Conservation (phyloP, 2,797 vertebrate species). For the Falco cherrug region DNA sequence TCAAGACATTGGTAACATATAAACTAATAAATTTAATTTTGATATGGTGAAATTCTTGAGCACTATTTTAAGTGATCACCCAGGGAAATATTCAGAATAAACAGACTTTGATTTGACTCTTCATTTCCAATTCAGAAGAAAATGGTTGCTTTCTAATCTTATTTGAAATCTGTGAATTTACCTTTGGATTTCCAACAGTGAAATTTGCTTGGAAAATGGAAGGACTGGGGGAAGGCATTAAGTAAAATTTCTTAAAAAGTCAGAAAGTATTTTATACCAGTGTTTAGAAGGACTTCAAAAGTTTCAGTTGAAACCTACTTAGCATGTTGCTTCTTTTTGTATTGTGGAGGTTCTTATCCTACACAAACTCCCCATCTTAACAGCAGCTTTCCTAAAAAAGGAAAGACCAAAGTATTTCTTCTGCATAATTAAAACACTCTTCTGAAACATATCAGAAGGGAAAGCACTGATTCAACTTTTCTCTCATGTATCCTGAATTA, state of each 20-base stretch:
- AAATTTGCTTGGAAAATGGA: not conserved
- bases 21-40: not conserved
- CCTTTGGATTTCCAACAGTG: not conserved
- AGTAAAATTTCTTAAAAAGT: not conserved
- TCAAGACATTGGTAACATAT: not conserved
- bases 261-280: not conserved
- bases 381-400: not conserved
- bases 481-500: not conserved
- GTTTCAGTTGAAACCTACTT: not conserved
- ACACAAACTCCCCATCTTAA: not conserved
- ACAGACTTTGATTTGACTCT: not conserved
- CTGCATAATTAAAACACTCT: not conserved
- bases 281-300: not conserved
- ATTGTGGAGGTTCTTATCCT: not conserved
- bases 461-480: not conserved
- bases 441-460: not conserved
- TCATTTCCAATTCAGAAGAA: not conserved
- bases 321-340: rapidly evolving
- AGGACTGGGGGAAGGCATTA: not conserved
- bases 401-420: not conserved
- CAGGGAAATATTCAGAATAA: not conserved
- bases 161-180: not conserved
- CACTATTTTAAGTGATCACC: not conserved
- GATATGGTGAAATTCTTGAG: not conserved
- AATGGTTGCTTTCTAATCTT: not conserved